Conservation (phyloP, 1,140 invertebrate species). For the Drosophila ficusphila region DNA sequence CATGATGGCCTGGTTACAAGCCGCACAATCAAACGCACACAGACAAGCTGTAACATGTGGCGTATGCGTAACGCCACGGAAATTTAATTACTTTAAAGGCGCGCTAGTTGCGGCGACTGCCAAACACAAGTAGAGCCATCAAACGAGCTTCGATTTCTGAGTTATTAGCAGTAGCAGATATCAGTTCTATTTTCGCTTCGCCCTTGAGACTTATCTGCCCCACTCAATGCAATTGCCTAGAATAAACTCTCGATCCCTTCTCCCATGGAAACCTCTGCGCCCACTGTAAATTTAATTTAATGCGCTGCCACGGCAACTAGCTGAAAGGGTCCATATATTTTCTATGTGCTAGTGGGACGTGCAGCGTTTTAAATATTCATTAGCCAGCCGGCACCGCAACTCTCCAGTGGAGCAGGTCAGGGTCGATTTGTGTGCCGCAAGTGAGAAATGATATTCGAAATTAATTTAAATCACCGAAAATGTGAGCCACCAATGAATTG, state of each 20-base stretch:
- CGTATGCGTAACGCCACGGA: conserved; percentile 59
- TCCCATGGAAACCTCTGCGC: neutral
- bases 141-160: neutral
- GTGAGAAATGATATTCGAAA: conserved; percentile 78
- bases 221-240: conserved; percentile 15
- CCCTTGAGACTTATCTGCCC: neutral
- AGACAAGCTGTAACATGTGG: conserved; percentile 43
- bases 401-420: conserved; percentile 38
- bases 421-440: conserved; percentile 30
- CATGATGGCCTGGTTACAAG: conserved; percentile 53
- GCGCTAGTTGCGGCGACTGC: conserved; percentile 11
- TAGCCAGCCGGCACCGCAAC: conserved; percentile 40
- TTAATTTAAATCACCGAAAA: conserved; percentile 79
- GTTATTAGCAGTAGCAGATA: neutral
- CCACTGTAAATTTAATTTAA: conserved; percentile 63
- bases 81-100: conserved; percentile 76
- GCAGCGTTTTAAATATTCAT: conserved; percentile 78
- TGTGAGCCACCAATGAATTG: conserved; percentile 58
- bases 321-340: conserved; percentile 17
- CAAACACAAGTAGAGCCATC: conserved; percentile 39
- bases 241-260: conserved; percentile 29
- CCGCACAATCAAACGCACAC: conserved; percentile 35
- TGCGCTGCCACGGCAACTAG: conserved; percentile 59
- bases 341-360: conserved; percentile 38
- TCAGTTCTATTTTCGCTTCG: neutral